Base-by-base conservation (phyloP, 1,140 invertebrate species). In the Drosophila arawakana region DNA sequence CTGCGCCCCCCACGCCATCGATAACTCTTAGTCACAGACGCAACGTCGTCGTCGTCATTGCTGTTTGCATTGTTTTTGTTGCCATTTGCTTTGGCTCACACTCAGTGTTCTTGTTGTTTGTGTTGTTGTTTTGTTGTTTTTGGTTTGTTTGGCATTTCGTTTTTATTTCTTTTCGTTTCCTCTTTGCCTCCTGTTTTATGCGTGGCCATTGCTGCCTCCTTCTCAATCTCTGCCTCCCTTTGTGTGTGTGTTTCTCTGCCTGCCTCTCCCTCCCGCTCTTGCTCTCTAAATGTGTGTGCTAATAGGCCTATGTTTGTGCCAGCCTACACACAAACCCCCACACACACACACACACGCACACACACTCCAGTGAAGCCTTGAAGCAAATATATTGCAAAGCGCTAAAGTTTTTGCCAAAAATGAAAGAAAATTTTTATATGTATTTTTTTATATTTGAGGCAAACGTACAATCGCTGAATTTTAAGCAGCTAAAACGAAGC, bases 11-110 rank as follows among this genome's bases (percentile, higher is more conserved):
- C 66, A 9, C 30, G 35, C 61, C 80, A 69, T 61, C 73, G 61
- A 73, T 80, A 69, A 68, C 69, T 73, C 83, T 88, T 86, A 83
- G 84, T 86, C 83, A 83, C 83, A 86, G 83, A 86, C 83, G 80
- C 73, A 83, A 62, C 62, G 83, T 89, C 83, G 83, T 68, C 68
- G 60, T 60, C 82, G 82, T 73, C 76, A 60, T 72, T 69, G 58
- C 60, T 70, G 59, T 71, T 69, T 75, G 83, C 80, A 77, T 80
- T 86, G 73, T 88, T 85, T 88, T 85, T 83, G 81, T 55, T 61
- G 66, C 55, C 67, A 67, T 81, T 80, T 71, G 68, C 52, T 52
- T 67, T 67, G 67, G 58, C 44, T 15, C 13, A 10, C 18, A 39
- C 63, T 37, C 62, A 13, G 44, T 66, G 54, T 66, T 68, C 21